Evolutionary conservation across 2,888 invertebrate genomes (phyloP).

Genomic region (Lochmaea crataegi): DNA sequence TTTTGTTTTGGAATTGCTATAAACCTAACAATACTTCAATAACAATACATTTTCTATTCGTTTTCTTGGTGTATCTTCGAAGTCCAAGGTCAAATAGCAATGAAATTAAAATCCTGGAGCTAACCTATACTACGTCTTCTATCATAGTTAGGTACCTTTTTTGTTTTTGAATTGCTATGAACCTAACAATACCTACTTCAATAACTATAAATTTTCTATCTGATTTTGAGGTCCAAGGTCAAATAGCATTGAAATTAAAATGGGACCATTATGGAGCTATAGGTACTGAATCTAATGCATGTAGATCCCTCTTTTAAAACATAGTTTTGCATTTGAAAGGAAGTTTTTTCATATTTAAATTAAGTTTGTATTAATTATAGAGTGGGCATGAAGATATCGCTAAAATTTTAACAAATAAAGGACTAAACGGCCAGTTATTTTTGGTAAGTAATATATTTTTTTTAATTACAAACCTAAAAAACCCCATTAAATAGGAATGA

Average conservation of each 20-base stretch:
- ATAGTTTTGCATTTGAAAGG: neutral
- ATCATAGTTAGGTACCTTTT: neutral
- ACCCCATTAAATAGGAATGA: too few species aligned
- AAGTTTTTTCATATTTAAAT: neutral
- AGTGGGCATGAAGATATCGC: constrained; percentile 44
- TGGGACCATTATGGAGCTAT: neutral
- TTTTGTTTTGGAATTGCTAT: too few species aligned
- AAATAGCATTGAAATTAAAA: neutral
- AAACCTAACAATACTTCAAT: neutral
- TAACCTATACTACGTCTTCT: neutral
- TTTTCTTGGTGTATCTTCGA: neutral
- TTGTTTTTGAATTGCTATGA: neutral
- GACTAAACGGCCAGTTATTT: constrained; percentile 46
- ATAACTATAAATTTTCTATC: neutral
- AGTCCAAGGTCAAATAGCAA: too few species aligned
- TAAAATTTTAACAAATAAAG: constrained; percentile 36
- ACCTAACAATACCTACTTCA: neutral
- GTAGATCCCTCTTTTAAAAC: neutral
- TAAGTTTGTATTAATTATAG: constrained; percentile 38
- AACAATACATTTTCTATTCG: neutral
- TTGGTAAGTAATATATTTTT: constrained; percentile 43
- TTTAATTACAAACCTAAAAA: neutral
- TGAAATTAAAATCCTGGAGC: too few species aligned
- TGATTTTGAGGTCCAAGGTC: neutral
- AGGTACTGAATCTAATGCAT: neutral